Percentiles rank a stretch among this genome's conserved stretches.
Conservation (phyloP, 2,888 invertebrate genomes). For the Orchesella flavescens region DNA sequence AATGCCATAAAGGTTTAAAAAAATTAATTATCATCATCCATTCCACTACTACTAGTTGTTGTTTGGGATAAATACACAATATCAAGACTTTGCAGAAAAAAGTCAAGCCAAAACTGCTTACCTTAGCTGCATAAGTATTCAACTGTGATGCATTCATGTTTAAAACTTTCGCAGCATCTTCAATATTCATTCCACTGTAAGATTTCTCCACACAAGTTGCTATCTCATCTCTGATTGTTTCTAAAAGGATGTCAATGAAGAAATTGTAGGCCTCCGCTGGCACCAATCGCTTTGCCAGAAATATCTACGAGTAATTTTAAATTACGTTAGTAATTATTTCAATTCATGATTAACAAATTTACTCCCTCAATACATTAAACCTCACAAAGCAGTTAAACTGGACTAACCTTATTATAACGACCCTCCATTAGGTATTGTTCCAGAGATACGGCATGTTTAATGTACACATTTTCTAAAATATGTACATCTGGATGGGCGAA, state of each 20-base stretch:
- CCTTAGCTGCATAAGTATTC: conserved; percentile 86
- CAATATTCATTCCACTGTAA: conserved; percentile 80
- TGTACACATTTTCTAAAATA: conserved; percentile 93
- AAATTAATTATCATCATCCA: too few species aligned
- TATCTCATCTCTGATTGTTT: conserved; percentile 97
- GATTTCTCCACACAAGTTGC: conserved; percentile 97
- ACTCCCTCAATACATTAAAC: background rate
- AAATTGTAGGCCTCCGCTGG: conserved; percentile 96
- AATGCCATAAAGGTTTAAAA: conserved; percentile 41
- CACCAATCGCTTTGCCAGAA: conserved; percentile 93
- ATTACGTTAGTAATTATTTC: conserved; percentile 71
- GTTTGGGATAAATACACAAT: background rate
- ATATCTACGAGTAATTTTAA: conserved; percentile 79
- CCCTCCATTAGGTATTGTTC: conserved; percentile 99
- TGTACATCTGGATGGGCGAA: conserved; percentile 85
- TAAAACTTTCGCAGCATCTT: conserved; percentile 94
- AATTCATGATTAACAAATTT: conserved; percentile 24
- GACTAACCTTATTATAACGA: conserved; percentile 91
- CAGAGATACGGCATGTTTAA: conserved; percentile 93
- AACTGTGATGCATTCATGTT: conserved; percentile 87
- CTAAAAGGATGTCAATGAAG: conserved; percentile 95
- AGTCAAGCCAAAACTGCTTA: conserved; percentile 73
- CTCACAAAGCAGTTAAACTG: background rate
- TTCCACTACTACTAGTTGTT: too few species aligned
- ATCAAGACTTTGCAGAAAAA: background rate